phyloP scores from a whole-genome alignment of 1,140 invertebrate species.

The Oncopeltus fasciatus region DNA sequence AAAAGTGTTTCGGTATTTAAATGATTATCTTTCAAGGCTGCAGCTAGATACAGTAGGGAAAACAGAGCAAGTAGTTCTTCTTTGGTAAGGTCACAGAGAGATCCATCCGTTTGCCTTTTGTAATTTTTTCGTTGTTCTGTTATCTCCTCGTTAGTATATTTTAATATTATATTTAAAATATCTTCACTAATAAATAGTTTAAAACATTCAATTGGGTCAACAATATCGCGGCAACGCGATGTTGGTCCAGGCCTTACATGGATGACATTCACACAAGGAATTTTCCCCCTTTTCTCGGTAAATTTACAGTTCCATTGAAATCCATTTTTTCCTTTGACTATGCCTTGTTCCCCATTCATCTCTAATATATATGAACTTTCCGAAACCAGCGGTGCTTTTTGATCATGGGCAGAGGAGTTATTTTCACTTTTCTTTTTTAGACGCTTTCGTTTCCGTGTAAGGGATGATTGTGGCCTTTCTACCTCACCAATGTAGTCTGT shows the following conservation, averaged over 20 bases:
- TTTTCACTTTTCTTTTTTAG: background rate
- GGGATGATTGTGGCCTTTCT: too few species aligned
- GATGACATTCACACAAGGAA: background rate
- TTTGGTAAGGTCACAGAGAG: too few species aligned
- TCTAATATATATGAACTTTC: background rate
- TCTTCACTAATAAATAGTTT: background rate
- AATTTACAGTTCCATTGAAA: background rate
- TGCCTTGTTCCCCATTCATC: background rate
- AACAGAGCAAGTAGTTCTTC: too few species aligned
- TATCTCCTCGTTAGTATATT: background rate
- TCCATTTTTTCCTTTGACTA: background rate
- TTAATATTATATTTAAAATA: background rate
- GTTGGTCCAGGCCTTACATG: background rate
- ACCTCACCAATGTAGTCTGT: background rate
- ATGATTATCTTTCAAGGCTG: too few species aligned
- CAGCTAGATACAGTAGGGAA: too few species aligned
- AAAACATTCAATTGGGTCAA: background rate
- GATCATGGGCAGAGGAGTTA: background rate
- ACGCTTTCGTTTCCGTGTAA: background rate
- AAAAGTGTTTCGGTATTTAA: too few species aligned
- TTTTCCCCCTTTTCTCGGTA: background rate
- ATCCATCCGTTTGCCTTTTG: background rate
- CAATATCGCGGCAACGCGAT: background rate
- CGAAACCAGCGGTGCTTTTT: background rate
- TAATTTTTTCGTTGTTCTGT: background rate